These are phyloP conservation scores for Brachyptera risi DNA, from an alignment of 2,888 invertebrate genomes.

Conservation along the genomic window DNA sequence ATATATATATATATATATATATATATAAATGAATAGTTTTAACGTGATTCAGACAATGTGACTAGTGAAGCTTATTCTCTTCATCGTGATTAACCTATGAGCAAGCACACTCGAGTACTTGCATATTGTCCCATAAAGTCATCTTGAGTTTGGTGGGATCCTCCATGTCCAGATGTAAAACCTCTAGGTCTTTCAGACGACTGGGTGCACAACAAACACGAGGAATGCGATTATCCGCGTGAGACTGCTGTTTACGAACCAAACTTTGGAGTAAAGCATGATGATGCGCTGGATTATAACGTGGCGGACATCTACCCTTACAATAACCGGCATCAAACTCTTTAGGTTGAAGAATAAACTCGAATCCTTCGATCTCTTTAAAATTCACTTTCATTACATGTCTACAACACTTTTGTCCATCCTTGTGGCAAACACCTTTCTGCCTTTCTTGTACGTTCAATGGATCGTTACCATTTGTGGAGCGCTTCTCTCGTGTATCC, in stretches of 20 bases:
- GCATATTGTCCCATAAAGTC: slow-evolving; percentile 66
- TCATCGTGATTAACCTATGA: too few relatives aligned
- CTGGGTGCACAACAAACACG: slow-evolving; percentile 67
- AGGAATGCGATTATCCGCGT: slow-evolving; percentile 42
- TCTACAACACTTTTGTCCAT: slow-evolving; percentile 53
- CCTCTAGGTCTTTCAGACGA: slow-evolving; percentile 59
- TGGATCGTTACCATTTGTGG: slow-evolving; percentile 36
- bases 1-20: too few relatives aligned
- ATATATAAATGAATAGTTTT: too few relatives aligned
- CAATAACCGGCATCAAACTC: slow-evolving; percentile 68
- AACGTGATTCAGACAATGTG: too few relatives aligned
- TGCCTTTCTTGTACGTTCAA: slow-evolving; percentile 34
- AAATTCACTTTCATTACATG: slow-evolving; percentile 63
- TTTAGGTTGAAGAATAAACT: slow-evolving; percentile 64
- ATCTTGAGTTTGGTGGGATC: slow-evolving; percentile 58
- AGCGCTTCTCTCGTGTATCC: slow-evolving; percentile 36
- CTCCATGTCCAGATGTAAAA: slow-evolving; percentile 61
- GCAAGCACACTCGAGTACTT: slow-evolving; percentile 67
- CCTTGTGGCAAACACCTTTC: slow-evolving; percentile 16
- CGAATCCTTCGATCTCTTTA: slow-evolving; percentile 59
- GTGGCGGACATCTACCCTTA: slow-evolving; percentile 62
- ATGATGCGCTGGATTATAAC: slow-evolving; percentile 65
- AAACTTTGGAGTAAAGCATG: slow-evolving; percentile 66
- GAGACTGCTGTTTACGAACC: slow-evolving; percentile 56
- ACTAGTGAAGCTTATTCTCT: too few relatives aligned